Evolutionary conservation across 1,140 invertebrate genomes (phyloP).

Genomic region (Ridgeia piscesae): DNA sequence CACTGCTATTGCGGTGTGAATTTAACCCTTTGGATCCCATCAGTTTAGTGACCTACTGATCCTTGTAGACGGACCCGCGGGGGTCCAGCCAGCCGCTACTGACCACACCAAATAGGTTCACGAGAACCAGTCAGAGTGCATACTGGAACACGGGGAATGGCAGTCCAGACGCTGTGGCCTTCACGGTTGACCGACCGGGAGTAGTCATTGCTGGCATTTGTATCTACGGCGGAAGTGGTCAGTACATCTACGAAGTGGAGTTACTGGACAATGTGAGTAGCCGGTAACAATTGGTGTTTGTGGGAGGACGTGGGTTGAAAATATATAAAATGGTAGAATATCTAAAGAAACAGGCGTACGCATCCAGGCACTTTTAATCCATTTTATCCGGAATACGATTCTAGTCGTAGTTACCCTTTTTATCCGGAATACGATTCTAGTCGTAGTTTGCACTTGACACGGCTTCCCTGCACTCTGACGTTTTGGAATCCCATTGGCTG

Average conservation of each 20-base stretch:
- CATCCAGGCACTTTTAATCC: too few species aligned
- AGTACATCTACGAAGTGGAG: conserved; percentile 79
- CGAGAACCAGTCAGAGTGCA: conserved; percentile 80
- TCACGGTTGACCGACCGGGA: conserved; percentile 86
- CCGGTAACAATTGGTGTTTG: conserved; percentile 27
- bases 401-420: too few species aligned
- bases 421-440: too few species aligned
- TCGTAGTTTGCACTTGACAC: too few species aligned
- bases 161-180: conserved; percentile 93
- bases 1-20: background rate
- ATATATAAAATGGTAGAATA: too few species aligned
- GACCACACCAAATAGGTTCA: conserved; percentile 86
- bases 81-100: conserved; percentile 63
- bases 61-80: conserved; percentile 44
- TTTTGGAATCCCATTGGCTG: too few species aligned
- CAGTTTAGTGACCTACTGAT: background rate
- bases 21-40: background rate
- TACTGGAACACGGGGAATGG: conserved; percentile 97
- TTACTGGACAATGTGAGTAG: conserved; percentile 77
- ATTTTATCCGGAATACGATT: too few species aligned
- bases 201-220: conserved; percentile 85
- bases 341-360: too few species aligned
- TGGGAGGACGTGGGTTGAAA: background rate
- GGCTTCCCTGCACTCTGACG: too few species aligned
- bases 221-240: conserved; percentile 76